Evolutionary conservation across 2,797 vertebrate genomes (phyloP).

Genomic region (Hybognathus amarus): DNA sequence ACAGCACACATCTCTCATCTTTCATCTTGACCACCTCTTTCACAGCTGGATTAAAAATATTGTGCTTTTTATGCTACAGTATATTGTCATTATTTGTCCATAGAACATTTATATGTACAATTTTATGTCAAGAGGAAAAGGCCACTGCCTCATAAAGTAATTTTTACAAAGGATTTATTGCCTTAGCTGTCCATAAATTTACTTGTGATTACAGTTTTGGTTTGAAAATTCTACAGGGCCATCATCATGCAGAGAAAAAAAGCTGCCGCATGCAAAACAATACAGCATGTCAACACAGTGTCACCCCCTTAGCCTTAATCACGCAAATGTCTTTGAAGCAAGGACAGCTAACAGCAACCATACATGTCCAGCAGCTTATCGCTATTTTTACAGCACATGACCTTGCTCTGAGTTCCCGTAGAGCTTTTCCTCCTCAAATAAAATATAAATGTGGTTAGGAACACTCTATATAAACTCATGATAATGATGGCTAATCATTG

Average conservation of each 20-base stretch:
- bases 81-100: not conserved
- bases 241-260: not conserved
- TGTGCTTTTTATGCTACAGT: not conserved
- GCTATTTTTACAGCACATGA: constrained; percentile 65
- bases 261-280: not conserved
- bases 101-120: not conserved
- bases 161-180: not conserved
- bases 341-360: constrained; percentile 50
- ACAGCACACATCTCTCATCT: not conserved
- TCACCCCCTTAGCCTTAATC: not conserved
- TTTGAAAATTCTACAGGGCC: not conserved
- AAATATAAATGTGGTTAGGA: constrained; percentile 34
- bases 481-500: constrained; percentile 3
- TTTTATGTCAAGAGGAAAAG: not conserved
- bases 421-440: constrained; percentile 8
- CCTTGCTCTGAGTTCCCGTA: constrained; percentile 60
- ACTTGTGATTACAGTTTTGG: not conserved
- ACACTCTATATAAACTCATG: not conserved
- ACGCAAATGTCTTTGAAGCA: constrained; percentile 38
- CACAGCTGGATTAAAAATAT: not conserved
- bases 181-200: not conserved
- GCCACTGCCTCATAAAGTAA: not conserved
- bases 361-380: constrained; percentile 17
- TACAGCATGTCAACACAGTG: constrained; percentile 5
- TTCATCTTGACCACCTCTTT: not conserved